Percentiles rank a stretch among this genome's conserved stretches.
phyloP scores from a whole-genome alignment of 2,113 vertebrate species.

The Dicentrarchus labrax region DNA sequence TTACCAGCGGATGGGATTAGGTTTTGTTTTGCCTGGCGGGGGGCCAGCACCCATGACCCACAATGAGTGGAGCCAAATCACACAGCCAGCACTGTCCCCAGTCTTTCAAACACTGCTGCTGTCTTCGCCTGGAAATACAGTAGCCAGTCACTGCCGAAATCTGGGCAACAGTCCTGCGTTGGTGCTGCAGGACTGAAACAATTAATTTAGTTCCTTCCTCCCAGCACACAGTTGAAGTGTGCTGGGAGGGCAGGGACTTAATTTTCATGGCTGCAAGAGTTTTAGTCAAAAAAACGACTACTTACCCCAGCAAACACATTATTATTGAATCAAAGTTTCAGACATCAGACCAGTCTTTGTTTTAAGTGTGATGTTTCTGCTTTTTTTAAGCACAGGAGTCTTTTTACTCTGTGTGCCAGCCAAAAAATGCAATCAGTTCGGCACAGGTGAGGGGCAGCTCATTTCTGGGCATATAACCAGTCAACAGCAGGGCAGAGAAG shows the following conservation, averaged over 20 bases:
- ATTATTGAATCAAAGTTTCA: slow-evolving; percentile 7
- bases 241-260: background rate
- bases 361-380: background rate
- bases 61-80: slow-evolving; percentile 60
- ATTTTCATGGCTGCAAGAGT: background rate
- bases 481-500: background rate
- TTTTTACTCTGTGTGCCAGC: background rate
- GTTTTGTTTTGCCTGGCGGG: slow-evolving; percentile 80
- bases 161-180: slow-evolving; percentile 21
- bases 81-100: slow-evolving; percentile 47
- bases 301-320: background rate
- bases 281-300: background rate
- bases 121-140: slow-evolving; percentile 40
- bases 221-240: background rate
- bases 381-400: background rate
- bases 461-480: background rate
- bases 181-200: background rate
- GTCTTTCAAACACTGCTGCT: slow-evolving; percentile 27
- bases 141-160: slow-evolving; percentile 32
- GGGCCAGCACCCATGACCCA: slow-evolving; percentile 70
- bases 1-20: slow-evolving; percentile 79
- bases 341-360: background rate
- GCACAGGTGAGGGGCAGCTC: too few species aligned
- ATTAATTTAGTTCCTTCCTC: too few species aligned
- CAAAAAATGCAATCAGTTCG: background rate